Evolutionary conservation across 2,113 vertebrate species (phyloP), one percentile per base, ranked within the genome.

Genomic region (Puntigrus tetrazona): DNA sequence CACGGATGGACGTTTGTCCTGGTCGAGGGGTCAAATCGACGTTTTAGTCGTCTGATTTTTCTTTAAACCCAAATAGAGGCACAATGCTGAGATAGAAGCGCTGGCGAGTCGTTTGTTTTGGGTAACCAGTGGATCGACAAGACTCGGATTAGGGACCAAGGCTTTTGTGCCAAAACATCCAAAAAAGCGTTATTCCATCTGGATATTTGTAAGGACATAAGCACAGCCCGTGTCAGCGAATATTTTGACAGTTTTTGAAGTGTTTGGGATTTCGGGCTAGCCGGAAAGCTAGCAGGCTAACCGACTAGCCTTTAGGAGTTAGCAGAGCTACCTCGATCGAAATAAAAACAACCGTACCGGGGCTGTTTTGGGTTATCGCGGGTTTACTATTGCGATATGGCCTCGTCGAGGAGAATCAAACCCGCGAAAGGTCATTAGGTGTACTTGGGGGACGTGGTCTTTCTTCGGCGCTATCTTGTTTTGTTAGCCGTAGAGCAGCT

Each of bases 261-360:
- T 61, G 61, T 47, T 85, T 74, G 84, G 0, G 25, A 69, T 69
- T 76, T 76, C 57, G 34, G 57, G 82, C 63, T 81, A 84, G 86
- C 83, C 36, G 63, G 34, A 75, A 85, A 85, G 92, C 91, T 72
- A 82, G 50, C 70, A 22, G 86, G 87, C 90, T 91, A 91, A 55
- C 82, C 79, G 82, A 85, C 84, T 83, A 87, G 78, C 83, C 18
- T 75, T 25, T 73, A 27, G 36, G 57, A 14, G 80, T 82, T 63
- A 89, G 89, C 88, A 80, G 78, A 79, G 61, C 72, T 73, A 83
- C 84, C 78, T 83, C 80, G 65, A 10, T 52, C 65, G 80, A 69
- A 81, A 70, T 70, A 70, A 52, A 75, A 69, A 72, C 20, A 70
- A 47, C 11, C 29, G 43, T 27, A 38, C 43, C 20, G 18, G 65